Evolutionary conservation across 2,113 vertebrate genomes (phyloP).

Genomic region (Microtus pennsylvanicus): DNA sequence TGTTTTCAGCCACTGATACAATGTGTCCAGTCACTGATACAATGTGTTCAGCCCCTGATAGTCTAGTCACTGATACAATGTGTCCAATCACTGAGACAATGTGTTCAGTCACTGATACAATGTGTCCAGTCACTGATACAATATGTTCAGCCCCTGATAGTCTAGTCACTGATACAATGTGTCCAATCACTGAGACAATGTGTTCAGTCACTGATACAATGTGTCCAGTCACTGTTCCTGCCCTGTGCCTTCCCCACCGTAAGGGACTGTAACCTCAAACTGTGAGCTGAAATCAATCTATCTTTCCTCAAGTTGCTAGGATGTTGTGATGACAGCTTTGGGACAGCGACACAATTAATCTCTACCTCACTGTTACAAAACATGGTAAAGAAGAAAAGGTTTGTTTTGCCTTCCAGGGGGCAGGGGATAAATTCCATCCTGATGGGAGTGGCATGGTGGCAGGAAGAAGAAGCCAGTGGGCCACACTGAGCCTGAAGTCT

Average conservation of each 20-base stretch:
- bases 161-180: no score
- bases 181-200: no score
- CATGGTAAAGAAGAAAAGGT: neutral
- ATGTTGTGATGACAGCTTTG: neutral
- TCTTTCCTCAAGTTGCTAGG: neutral
- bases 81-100: no score
- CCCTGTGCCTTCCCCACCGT: neutral
- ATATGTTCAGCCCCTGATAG: no score
- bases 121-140: no score
- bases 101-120: neutral
- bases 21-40: no score
- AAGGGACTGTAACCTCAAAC: neutral
- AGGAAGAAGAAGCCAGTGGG: neutral
- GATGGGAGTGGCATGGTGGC: no score
- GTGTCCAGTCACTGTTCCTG: rapidly evolving
- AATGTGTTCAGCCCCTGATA: no score
- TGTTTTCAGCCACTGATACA: no score
- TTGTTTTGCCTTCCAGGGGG: neutral
- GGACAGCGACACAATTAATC: neutral
- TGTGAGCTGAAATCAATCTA: neutral
- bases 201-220: no score
- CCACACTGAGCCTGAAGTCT: neutral
- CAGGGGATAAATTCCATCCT: neutral
- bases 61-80: no score
- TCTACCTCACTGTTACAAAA: neutral